Evolutionary conservation across 2,888 invertebrate genomes (phyloP), one percentile per base, ranked within the genome.

Genomic region (Ramazzottius varieornatus): DNA sequence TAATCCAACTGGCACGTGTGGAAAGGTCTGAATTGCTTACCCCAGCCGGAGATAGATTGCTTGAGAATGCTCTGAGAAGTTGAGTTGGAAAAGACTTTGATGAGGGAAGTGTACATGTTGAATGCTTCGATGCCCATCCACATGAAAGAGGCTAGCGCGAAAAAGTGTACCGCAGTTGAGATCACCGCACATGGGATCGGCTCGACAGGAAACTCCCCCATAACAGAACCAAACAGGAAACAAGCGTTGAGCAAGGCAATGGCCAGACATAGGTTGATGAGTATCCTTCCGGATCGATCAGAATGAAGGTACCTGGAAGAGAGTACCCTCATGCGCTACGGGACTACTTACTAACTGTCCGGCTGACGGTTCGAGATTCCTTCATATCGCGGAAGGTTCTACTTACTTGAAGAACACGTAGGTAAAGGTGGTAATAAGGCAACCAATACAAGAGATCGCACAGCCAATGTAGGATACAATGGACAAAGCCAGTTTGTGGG

Each of bases 41-140:
- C 79, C 79, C 79, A 80, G 24, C 78, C 78, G 63, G 75, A 69
- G 1, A 78, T 32, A 65, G 75, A 72, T 65, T 80, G 70, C 68
- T 79, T 80, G 33, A 77, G 65, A 71, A 80, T 73, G 46, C 79
- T 77, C 8, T 54, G 20, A 33, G 78, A 74, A 54, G 77, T 75
- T 33, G 78, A 74, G 54, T 77, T 75, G n/a, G 76, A 76, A 71
- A 80, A 80, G 0, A 79, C 79, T 2, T 76, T 77, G 65, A 79
- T 76, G 33, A 80, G 73, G 33, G 79, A 73, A 63, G 77, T 78
- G 71, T 79, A 78, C 78, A 80, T 78, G 70, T 79, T 76, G 64
- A 76, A 69, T 1, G 79, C 79, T 68, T 79, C 78, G 1, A 78
- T 75, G 68, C 76, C 72, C 75, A 78, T 74, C 80, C 80, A 80